Base-by-base conservation (phyloP, 2,888 invertebrate genomes). In the Lissocephala sabroskyi region DNA sequence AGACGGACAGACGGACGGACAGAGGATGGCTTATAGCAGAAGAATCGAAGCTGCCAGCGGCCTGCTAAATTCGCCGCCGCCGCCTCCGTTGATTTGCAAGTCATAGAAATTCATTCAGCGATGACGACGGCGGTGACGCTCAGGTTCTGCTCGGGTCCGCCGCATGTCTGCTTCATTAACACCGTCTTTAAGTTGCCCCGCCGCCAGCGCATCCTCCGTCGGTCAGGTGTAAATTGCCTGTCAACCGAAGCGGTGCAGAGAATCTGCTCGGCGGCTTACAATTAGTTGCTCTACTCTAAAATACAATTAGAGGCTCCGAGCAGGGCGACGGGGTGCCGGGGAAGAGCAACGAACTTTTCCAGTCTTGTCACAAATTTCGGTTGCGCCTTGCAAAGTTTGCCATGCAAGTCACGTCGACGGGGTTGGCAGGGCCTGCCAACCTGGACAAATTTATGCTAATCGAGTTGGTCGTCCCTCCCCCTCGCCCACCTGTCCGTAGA, bases 371-470 rank as follows among this genome's bases (percentile, higher is more conserved):
- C 42, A 50, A 71, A 77, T 52, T 73, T 68, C 73, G 13, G 37
- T 14, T 37, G 37, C 37, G 37, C n/a, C 19, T 13, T 19, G 30
- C 30, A 7, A 47, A 49, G 70, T 68, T 68, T 66, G 65, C 57
- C n/a, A 76, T 73, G 68, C 68, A 55, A 73, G 68, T 68, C 68
- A 68, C 74, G 68, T 68, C 77, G 77, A 68, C 77, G 76, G 76
- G 73, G n/a, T n/a, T n/a, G n/a, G 73, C 74, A 61, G 65, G 68
- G 54, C 59, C 52, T 56, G 51, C 52, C n/a, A 59, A 77, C 68
- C 59, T 65, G 68, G 68, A 74, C 70, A 77, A 77, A 68, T 76
- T 68, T 77, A 68, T 68, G 68, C 77, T 77, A 68, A 68, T 68
- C 77, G 77, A 54, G 52, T 64, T 48, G 53, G 62, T 23, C 4